Evolutionary conservation across 2,797 vertebrate genomes (phyloP).

Genomic region (Myotis vivesi): DNA sequence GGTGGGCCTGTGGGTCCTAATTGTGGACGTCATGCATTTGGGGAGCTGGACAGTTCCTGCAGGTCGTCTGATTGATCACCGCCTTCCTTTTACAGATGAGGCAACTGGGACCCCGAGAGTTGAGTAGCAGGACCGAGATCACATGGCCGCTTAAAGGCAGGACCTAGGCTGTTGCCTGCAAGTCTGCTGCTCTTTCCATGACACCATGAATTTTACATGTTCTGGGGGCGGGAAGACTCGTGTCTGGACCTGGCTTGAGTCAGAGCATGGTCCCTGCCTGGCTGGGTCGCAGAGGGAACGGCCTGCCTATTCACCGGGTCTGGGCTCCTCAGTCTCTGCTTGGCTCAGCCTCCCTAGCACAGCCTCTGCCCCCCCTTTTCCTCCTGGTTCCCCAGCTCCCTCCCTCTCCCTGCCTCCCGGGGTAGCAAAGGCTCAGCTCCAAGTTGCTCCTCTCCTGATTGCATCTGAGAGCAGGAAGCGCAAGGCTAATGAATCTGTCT

Average conservation of each 20-base stretch:
- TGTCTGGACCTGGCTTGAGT: background rate
- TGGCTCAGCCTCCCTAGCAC: accelerated
- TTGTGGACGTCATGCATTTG: background rate
- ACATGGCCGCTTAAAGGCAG: background rate
- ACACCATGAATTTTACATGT: background rate
- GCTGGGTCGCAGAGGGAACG: accelerated
- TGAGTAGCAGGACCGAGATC: background rate
- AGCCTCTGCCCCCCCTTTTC: background rate
- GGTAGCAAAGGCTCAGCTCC: slow-evolving; percentile 64
- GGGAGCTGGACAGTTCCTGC: background rate
- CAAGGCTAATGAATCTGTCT: slow-evolving; percentile 81
- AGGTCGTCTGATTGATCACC: background rate
- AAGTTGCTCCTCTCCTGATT: slow-evolving; percentile 73
- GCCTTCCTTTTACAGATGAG: background rate
- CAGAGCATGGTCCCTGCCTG: background rate
- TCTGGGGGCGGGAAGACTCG: background rate
- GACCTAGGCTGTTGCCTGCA: background rate
- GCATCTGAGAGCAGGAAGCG: slow-evolving; percentile 76
- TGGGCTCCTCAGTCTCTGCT: accelerated
- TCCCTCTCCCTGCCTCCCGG: background rate
- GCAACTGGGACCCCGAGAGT: background rate
- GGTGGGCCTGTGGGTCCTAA: background rate
- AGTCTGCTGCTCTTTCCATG: background rate
- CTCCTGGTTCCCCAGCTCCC: background rate
- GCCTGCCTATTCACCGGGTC: accelerated